Percentiles rank a stretch among this genome's conserved stretches.
phyloP scores from a whole-genome alignment of 2,888 invertebrate species.

The Omphaloscelis lunosa region DNA sequence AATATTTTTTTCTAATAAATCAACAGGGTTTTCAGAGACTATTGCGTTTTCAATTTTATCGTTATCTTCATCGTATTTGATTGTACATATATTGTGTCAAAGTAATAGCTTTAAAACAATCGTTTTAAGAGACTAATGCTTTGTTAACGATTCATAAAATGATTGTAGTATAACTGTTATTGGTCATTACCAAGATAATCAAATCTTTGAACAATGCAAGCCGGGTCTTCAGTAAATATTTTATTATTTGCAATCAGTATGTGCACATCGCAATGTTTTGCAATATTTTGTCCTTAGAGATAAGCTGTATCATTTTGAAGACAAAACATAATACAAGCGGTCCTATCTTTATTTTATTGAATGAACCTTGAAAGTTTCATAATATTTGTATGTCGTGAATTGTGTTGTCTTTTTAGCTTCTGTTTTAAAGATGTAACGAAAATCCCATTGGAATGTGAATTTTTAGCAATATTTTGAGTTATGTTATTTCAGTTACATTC shows the following conservation, averaged over 20 bases:
- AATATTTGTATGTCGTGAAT: not conserved
- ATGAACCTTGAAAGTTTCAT: conserved; percentile 11
- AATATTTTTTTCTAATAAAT: not conserved
- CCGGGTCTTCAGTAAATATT: conserved; percentile 33
- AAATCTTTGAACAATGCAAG: conserved; percentile 35
- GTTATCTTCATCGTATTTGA: not conserved
- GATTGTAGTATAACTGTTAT: conserved; percentile 43
- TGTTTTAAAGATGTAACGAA: not conserved
- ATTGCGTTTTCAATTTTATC: conserved; percentile 12
- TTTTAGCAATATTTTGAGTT: not conserved
- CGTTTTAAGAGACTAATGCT: not conserved
- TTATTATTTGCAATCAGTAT: conserved; percentile 34
- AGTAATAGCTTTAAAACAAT: conserved; percentile 3
- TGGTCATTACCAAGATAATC: conserved; percentile 38
- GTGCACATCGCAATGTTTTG: conserved; percentile 12
- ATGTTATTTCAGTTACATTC: not conserved
- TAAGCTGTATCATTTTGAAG: conserved; percentile 14
- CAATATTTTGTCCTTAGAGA: conserved; percentile 36
- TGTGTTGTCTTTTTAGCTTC: not conserved
- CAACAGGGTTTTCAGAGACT: not conserved
- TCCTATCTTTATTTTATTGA: conserved; percentile 13
- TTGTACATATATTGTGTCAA: not conserved
- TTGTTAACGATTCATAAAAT: conserved; percentile 48
- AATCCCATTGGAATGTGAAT: not conserved
- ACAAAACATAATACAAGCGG: conserved; percentile 8